Evolutionary conservation across 2,797 vertebrate species (phyloP), one percentile per base, ranked within the genome.

Genomic region (Adrianichthys oophorus): DNA sequence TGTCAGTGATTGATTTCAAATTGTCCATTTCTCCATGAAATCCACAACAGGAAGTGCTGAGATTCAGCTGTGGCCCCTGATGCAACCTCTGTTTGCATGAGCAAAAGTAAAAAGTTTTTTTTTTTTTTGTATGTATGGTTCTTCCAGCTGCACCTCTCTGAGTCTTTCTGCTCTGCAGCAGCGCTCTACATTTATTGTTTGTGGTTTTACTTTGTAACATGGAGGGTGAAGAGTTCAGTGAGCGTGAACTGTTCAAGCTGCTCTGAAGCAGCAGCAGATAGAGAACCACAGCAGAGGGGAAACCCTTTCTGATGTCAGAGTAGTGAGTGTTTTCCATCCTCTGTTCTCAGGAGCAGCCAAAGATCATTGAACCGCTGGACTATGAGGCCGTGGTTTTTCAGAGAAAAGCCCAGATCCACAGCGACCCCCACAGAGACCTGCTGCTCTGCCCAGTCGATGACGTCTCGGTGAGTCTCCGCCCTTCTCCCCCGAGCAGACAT

Each of bases 351-450:
- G 97, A 98, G 85, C 95, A 98, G 89, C 92, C 94, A 0, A 97
- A 96, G 85, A 94, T 98, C 70, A 94, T 98, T 4, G 96, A 99
- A 67, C 96, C 97, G 0, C 85, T 99, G 72, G 96, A 99, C 85
- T 98, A 99, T 49, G 97, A 99, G 80, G 91, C 93, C 0, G 95
- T 98, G 80, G 93, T 99, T 65, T 91, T 94, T 46, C 96, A 98
- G 74, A 93, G 94, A 68, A 99, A 93, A 80, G 93, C 96, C 42
- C 97, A 99, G 91, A 99, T 99, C 88, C 96, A 96, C 90, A 98
- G 94, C 1, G 97, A 98, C 85, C 95, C 96, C 4, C 93, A 97
- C 76, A 85, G 97, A 82, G 97, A 99, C 83, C 87, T 99, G 83
- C 93, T 99, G 74, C 91, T 98, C 86, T 99, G 96, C 86, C 96